Base-by-base conservation (phyloP, 2,797 vertebrate species). In the Poecile montanus region DNA sequence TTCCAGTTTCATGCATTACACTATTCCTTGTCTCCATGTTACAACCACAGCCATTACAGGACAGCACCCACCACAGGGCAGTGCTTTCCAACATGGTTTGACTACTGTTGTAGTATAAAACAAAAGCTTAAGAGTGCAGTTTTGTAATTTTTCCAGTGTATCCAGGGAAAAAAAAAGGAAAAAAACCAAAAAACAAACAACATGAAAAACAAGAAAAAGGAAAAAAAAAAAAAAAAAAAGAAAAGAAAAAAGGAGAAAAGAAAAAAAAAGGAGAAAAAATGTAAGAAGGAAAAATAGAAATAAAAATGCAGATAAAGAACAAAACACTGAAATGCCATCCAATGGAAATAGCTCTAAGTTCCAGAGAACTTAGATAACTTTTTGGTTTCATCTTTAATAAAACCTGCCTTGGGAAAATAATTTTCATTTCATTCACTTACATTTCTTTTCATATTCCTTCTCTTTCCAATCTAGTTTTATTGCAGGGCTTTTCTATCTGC, bases 131-230 rank as follows among this genome's bases (percentile, higher is more conserved):
- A 62, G 4, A 27, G n/a, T 26, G 7, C 7, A 54, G 25, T 9
- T 62, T 32, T 12, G 1, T 2, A 40, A 22, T 62, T 61, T 42
- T 7, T 47, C 13, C 5, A 9, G 7, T 7, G 3, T 30, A n/a
- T 12, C 2, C 2, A 15, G 9, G 9, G 2, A 0, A 7, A 27
- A 27, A 16, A 53, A 16, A 6, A 1, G 1, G 22, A 20, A 40
- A n/a, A 23, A 5, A 10, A 7, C 8, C 36, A 36, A 36, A 36
- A 4, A 27, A 4, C 6, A 17, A 32, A 36, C 6, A 8, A 4
- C 2, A 18, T 42, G 40, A 42, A n/a, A 36, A 18, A 19, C 3
- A 30, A 8, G 1, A 13, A 9, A 14, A 48, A 27, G 3, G 12
- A 32, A 25, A 9, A 3, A 17, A 14, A 5, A 3, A 14, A 5